Base-by-base conservation (phyloP, 2,113 vertebrate genomes). In the Gallinago jamesoni region DNA sequence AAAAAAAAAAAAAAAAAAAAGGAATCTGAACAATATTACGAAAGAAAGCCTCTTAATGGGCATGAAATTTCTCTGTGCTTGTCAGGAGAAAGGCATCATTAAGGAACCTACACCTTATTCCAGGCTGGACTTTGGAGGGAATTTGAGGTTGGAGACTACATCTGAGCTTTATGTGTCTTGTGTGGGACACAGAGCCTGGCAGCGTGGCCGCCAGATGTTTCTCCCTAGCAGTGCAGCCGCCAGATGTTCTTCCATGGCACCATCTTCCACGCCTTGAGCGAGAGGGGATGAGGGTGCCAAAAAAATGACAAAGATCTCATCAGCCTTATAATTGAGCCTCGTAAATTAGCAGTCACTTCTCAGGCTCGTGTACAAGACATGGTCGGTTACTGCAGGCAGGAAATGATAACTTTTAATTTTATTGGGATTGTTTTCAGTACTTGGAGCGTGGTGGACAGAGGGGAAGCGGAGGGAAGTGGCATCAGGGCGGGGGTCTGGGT, bases 61-160 rank as follows among this genome's bases (percentile, higher is more conserved):
- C 31, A n/a, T 3, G 25, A 17, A 12, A 16, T 15, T 9, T 37
- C 35, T 47, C 6, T 3, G 14, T 35, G 43, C 50, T 75, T 7
- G 24, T 10, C n/a, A 22, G 52, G 35, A 69, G 23, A 27, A 63
- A 17, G 56, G 5, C 14, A 10, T 3, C 22, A 4, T 3, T 8
- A 1, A 6, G 23, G 72, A 12, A 1, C 3, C 22, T 10, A 0
- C 0, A 1, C 17, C 15, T 16, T 7, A 2, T 27, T 43, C 12
- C 20, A 12, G 50, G 39, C 48, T 30, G 79, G 33, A 55, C 25
- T 76, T 2, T 3, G 63, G 28, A 5, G 19, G 37, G 30, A 2
- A 28, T 12, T 9, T 25, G 35, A 24, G 37, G 0, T 1, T 17
- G n/a, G 22, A 35, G 64, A 1, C 31, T 5, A n/a, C 27, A 1